Percentiles rank a stretch among this genome's conserved stretches.
phyloP scores from a whole-genome alignment of 2,888 invertebrate species.

The Marasmarcha lunaedactyla region DNA sequence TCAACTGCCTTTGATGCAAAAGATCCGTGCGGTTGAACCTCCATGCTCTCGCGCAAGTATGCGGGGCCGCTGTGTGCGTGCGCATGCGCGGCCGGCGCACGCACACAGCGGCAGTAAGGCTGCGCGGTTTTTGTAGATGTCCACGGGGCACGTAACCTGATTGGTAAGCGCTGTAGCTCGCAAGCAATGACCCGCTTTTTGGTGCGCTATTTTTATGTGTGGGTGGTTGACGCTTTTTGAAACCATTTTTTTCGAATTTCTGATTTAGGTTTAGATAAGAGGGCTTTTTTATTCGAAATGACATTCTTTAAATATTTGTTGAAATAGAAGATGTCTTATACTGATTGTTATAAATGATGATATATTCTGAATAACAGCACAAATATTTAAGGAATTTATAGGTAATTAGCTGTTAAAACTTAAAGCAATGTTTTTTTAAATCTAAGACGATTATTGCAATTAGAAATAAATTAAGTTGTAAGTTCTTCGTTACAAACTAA shows the following conservation, averaged over 20 bases:
- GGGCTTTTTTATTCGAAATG: background rate
- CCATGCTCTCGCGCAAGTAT: conserved; percentile 35
- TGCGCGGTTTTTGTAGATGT: conserved; percentile 70
- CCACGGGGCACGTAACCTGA: conserved; percentile 65
- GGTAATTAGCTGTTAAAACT: too few relatives aligned
- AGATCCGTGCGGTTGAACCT: conserved; percentile 40
- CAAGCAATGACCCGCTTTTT: conserved; percentile 4
- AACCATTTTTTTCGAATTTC: background rate
- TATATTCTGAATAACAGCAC: too few relatives aligned
- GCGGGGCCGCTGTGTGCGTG: conserved; percentile 32
- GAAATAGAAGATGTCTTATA: too few relatives aligned
- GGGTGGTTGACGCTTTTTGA: background rate
- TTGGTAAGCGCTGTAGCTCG: conserved; percentile 35
- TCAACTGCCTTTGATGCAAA: conserved; percentile 62
- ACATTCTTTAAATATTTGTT: too few relatives aligned
- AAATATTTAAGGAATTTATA: too few relatives aligned
- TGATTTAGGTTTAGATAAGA: background rate
- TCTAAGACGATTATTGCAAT: too few relatives aligned
- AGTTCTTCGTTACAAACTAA: too few relatives aligned
- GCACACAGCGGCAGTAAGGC: conserved; percentile 33
- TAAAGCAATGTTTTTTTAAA: too few relatives aligned
- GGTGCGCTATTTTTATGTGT: conserved; percentile 14
- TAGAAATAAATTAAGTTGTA: too few relatives aligned
- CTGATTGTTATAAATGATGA: too few relatives aligned
- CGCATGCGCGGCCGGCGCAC: conserved; percentile 18